Evolutionary conservation across 2,797 vertebrate genomes (phyloP), one percentile per base, ranked within the genome.

Genomic region (Acanthis flammea): DNA sequence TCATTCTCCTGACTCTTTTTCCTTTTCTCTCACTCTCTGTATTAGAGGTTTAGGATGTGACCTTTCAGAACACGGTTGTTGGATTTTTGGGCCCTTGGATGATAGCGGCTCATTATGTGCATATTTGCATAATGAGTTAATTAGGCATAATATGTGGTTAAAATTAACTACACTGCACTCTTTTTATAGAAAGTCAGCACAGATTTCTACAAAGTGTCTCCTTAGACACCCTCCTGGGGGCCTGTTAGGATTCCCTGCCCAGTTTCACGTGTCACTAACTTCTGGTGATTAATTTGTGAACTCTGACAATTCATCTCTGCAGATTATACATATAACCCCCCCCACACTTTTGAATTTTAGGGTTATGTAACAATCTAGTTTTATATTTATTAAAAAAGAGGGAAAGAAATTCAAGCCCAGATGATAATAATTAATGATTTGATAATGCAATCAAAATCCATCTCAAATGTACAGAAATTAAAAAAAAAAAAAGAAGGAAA

Each of bases 41-140:
- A 41, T 75, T 62, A 83, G 53, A 77, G 65, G 68, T 83, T 88
- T 95, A 79, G 31, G 47, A 80, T 80, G 24, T 86, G 86, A 94
- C 81, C 81, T 92, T 96, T 93, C 68, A 77, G 60, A 90, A 89
- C 7, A 41, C 9, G 10, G 53, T 42, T 85, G 60, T 42, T 87
- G 88, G 72, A 89, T 94, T 94, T 94, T 94, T 74, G 61, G 88
- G 84, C 54, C 72, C 28, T 88, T 83, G 58, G 68, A 89, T 89
- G 72, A 76, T 88, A 93, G 77, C 50, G 42, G 17, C 53, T 92
- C 94, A 85, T 93, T 93, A 95, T 80, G 74, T 94, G 92, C 78
- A 66, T 88, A 97, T 95, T 94, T 94, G 92, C 92, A 97, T 96
- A 96, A 97, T 94, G 78, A 96, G 86, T 91, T 96, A 93, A 97